A percentile compares a stretch with the other conserved stretches of the same genome.
Evolutionary conservation across 2,113 vertebrate species (phyloP).

Genomic region (Nannospalax galili): DNA sequence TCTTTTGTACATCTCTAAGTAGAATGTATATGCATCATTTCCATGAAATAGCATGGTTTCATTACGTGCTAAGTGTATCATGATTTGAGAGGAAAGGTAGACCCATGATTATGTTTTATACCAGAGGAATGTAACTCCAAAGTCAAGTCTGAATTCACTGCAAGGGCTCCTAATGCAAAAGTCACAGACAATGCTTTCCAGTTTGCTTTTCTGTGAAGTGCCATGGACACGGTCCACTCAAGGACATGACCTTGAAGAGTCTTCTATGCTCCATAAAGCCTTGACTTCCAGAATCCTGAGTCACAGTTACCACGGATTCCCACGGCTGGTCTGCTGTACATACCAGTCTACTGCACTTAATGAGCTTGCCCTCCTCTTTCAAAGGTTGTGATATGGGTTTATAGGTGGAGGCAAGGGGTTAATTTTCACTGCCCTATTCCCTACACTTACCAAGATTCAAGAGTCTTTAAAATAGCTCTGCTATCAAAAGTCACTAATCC

Average conservation of each 20-base stretch:
- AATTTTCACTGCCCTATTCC: constrained; percentile 71
- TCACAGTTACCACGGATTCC: constrained; percentile 29
- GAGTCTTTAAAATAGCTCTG: constrained; percentile 57
- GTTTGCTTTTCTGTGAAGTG: constrained; percentile 45
- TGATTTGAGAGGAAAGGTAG: background rate
- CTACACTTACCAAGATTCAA: constrained; percentile 41
- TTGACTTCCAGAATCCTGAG: background rate
- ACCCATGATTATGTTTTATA: constrained; percentile 44
- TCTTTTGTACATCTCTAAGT: constrained; percentile 50
- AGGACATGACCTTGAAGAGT: constrained; percentile 39
- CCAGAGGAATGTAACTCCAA: constrained; percentile 55
- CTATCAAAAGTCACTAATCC: constrained; percentile 78
- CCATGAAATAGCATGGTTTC: constrained; percentile 19
- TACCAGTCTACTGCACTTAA: constrained; percentile 34
- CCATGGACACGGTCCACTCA: background rate
- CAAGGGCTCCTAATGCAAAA: constrained; percentile 59
- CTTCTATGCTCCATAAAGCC: rapidly evolving
- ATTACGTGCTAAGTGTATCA: background rate
- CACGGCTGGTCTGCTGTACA: background rate
- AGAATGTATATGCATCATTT: constrained; percentile 57
- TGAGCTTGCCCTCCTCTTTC: constrained; percentile 52
- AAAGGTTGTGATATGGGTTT: constrained; percentile 77
- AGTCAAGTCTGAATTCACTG: constrained; percentile 72
- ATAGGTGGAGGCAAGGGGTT: constrained; percentile 71
- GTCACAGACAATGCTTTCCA: constrained; percentile 44